Percentiles rank a stretch among this genome's conserved stretches.
phyloP scores from a whole-genome alignment of 1,140 invertebrate species.

The Pogonomyrmex californicus region DNA sequence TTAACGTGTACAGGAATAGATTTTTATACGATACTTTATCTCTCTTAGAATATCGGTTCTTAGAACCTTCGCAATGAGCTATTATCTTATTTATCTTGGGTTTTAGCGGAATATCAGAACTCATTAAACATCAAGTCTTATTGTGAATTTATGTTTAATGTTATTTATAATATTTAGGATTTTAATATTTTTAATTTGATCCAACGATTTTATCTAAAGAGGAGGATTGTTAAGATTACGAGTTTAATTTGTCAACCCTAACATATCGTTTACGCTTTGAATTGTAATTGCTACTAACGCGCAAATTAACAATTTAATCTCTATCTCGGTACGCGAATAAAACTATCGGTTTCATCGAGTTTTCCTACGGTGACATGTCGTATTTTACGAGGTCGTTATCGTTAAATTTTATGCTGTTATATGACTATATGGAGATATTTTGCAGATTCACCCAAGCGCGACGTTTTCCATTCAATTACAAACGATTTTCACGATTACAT shows the following conservation, averaged over 20 bases:
- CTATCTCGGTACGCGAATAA: neutral
- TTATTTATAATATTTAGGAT: no score
- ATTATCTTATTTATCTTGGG: neutral
- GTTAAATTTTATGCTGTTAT: neutral
- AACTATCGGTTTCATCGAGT: neutral
- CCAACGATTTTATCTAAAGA: neutral
- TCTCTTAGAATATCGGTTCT: neutral
- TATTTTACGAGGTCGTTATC: neutral
- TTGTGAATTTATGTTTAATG: neutral
- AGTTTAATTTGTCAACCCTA: neutral
- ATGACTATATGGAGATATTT: slow-evolving; percentile 9
- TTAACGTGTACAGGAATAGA: slow-evolving; percentile 2
- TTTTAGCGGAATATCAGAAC: neutral
- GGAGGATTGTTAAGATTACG: neutral
- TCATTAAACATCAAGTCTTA: neutral
- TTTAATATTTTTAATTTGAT: neutral
- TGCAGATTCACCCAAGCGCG: slow-evolving; percentile 39
- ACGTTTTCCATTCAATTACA: slow-evolving; percentile 59
- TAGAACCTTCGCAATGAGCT: neutral
- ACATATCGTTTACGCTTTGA: neutral
- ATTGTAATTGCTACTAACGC: neutral
- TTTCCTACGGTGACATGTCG: neutral
- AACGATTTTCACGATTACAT: slow-evolving; percentile 61
- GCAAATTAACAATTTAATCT: neutral
- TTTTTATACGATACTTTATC: neutral